A percentile compares a stretch with the other conserved stretches of the same genome.
Conservation (phyloP, 2,113 vertebrate species). For the Paralichthys olivaceus region DNA sequence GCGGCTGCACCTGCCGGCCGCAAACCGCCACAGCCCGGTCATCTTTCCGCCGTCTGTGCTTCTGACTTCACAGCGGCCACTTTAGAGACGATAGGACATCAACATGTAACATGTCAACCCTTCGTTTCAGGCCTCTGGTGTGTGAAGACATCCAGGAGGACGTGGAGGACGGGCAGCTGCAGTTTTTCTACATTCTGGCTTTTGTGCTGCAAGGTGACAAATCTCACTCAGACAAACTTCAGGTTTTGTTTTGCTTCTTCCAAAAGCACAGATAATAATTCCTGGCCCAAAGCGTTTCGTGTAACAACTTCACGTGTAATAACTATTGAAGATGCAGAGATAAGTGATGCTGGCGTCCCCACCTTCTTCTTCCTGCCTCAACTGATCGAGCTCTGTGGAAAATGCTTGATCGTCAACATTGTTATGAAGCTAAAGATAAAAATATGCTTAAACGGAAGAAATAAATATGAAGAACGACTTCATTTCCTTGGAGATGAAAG, state of each 20-base stretch:
- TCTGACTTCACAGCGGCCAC: background rate
- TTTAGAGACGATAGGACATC: background rate
- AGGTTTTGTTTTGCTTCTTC: too few species aligned
- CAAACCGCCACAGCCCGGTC: conserved; percentile 4
- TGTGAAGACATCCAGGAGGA: conserved; percentile 75
- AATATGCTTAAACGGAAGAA: background rate
- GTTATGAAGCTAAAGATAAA: conserved; percentile 2
- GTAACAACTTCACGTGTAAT: background rate
- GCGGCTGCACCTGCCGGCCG: conserved; percentile 34
- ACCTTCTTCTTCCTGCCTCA: background rate
- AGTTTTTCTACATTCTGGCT: conserved; percentile 88
- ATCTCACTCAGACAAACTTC: background rate
- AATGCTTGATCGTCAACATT: conserved; percentile 3
- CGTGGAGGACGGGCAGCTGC: conserved; percentile 77
- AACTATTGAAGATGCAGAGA: background rate
- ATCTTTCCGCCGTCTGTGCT: background rate
- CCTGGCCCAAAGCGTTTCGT: background rate
- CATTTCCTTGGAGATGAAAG: conserved; percentile 3
- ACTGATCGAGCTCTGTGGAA: background rate
- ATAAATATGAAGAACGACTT: background rate
- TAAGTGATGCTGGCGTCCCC: background rate
- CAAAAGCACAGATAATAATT: too few species aligned
- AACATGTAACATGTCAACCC: background rate
- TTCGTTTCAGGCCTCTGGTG: conserved; percentile 75
- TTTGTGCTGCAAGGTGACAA: conserved; percentile 86